These are phyloP conservation scores for Manis crassicaudata DNA, from an alignment of 2,797 vertebrate genomes.

Conservation along the genomic window DNA sequence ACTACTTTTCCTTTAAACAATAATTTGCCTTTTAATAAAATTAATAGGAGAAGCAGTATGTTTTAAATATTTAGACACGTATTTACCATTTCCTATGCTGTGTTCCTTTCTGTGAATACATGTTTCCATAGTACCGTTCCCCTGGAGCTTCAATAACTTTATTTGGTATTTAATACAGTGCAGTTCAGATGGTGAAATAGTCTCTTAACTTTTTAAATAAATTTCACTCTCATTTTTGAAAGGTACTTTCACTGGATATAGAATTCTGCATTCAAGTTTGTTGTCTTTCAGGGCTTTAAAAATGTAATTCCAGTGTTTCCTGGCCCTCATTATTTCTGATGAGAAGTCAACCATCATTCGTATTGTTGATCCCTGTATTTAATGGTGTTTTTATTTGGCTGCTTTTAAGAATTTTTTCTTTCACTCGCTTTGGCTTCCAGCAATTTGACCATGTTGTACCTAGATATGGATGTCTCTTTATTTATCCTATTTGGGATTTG, in stretches of 20 bases:
- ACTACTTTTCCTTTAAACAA: background rate
- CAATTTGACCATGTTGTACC: background rate
- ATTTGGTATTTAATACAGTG: background rate
- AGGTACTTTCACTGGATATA: background rate
- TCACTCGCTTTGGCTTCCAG: background rate
- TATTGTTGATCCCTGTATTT: background rate
- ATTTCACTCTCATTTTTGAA: background rate
- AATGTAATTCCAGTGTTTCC: background rate
- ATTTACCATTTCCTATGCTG: background rate
- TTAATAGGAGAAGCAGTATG: background rate
- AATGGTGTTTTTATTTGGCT: background rate
- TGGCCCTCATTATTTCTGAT: background rate
- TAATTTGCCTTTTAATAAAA: background rate
- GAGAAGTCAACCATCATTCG: background rate
- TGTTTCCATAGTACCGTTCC: background rate
- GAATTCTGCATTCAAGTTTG: background rate
- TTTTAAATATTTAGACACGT: background rate
- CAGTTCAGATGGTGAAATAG: background rate
- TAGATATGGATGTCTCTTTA: background rate
- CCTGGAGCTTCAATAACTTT: background rate
- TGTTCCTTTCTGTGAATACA: background rate
- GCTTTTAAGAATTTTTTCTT: background rate
- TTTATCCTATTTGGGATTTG: background rate
- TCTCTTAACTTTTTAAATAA: background rate
- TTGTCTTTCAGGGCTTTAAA: background rate